Conservation (phyloP, 2,113 vertebrate genomes). For the Pollimyrus isidori region DNA sequence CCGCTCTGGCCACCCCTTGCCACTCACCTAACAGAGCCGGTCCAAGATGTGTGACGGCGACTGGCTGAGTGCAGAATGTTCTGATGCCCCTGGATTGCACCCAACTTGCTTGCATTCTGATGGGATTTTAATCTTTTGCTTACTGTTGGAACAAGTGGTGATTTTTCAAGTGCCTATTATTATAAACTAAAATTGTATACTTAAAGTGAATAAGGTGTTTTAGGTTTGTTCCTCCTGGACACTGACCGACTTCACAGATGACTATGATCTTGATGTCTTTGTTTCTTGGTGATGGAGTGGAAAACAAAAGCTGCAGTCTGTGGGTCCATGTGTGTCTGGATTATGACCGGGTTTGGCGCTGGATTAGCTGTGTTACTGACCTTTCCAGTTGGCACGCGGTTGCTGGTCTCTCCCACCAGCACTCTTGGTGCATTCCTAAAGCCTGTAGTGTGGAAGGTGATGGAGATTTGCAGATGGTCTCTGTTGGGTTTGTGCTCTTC, state of each 20-base stretch:
- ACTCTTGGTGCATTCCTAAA: background rate
- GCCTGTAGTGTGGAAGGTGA: background rate
- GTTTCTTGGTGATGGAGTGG: background rate
- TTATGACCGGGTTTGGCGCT: background rate
- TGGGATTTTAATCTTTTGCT: background rate
- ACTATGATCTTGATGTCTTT: background rate
- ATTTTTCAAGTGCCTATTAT: constrained; percentile 1
- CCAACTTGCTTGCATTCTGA: background rate
- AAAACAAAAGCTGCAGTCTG: background rate
- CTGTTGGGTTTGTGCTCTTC: background rate
- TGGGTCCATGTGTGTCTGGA: constrained; percentile 4
- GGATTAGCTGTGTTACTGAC: background rate
- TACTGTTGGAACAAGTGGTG: background rate
- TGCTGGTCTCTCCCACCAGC: background rate
- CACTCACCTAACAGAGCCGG: background rate
- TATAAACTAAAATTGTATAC: background rate
- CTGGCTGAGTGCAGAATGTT: background rate
- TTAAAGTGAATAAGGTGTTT: background rate
- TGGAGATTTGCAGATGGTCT: background rate
- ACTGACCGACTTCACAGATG: background rate
- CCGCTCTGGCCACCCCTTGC: background rate
- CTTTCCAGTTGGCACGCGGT: background rate
- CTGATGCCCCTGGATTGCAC: background rate
- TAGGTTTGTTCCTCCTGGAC: background rate
- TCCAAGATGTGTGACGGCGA: background rate